Percentiles rank a stretch among this genome's conserved stretches.
Conservation (phyloP, 2,113 vertebrate genomes). For the Myiagra hebetior region DNA sequence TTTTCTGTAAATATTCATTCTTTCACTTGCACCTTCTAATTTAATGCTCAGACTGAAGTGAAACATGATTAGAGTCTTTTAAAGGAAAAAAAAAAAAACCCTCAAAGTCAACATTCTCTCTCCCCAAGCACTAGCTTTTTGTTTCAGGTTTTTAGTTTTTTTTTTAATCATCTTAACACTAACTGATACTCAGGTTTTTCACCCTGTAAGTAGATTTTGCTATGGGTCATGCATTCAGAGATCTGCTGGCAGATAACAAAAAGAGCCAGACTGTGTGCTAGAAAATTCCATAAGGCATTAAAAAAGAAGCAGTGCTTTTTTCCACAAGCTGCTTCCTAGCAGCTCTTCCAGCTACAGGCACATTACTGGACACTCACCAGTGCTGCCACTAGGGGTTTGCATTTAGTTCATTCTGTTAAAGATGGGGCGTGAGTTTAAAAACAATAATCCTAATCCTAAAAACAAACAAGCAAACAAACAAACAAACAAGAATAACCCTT, state of each 20-base stretch:
- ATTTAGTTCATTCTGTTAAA: not conserved
- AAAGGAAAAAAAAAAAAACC: not conserved
- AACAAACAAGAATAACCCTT: not conserved
- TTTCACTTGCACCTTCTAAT: not conserved
- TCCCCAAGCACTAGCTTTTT: not conserved
- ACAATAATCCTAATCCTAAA: not conserved
- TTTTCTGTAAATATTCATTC: conserved; percentile 45
- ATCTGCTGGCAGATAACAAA: conserved; percentile 25
- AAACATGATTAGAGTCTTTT: not conserved
- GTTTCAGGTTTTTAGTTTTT: not conserved
- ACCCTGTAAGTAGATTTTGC: conserved; percentile 15
- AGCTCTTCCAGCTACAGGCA: not conserved
- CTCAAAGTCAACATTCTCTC: not conserved
- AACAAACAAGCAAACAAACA: not conserved
- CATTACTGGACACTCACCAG: not conserved
- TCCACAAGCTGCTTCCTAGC: not conserved
- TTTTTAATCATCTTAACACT: not conserved
- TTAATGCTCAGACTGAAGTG: not conserved
- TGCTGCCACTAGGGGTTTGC: not conserved
- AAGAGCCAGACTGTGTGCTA: not conserved
- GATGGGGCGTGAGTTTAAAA: not conserved
- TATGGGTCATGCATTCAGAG: not conserved
- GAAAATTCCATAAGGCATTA: conserved; percentile 19
- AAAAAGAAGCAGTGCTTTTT: not conserved
- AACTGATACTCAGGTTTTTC: not conserved